A percentile compares a stretch with the other conserved stretches of the same genome.
phyloP scores from a whole-genome alignment of 2,888 invertebrate species.

The Onchidella celtica region DNA sequence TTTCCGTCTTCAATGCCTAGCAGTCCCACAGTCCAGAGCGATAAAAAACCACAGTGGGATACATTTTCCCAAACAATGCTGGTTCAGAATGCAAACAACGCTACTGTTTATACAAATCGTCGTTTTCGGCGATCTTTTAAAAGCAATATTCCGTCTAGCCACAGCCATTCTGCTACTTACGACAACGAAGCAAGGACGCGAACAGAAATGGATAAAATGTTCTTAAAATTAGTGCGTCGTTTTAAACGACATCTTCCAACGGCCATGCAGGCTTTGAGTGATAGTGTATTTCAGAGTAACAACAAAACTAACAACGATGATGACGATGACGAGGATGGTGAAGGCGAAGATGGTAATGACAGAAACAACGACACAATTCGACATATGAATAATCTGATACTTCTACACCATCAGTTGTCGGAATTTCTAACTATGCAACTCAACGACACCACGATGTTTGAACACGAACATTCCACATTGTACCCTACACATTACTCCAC shows the following conservation, averaged over 20 bases:
- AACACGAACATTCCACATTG: neutral
- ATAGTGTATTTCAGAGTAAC: neutral
- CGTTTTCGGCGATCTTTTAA: constrained; percentile 2
- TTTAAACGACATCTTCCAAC: neutral
- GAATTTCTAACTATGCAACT: constrained; percentile 39
- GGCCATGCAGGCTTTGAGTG: neutral
- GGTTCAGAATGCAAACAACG: neutral
- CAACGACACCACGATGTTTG: neutral
- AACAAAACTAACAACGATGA: neutral
- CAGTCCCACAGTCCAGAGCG: neutral
- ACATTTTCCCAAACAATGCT: neutral
- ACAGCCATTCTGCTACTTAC: neutral
- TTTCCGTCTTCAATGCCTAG: neutral
- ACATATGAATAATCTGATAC: neutral
- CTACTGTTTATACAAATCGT: neutral
- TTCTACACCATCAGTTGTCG: neutral
- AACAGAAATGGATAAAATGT: neutral
- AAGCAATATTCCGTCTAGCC: neutral
- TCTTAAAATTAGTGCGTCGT: constrained; percentile 1
- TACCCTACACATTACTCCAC: neutral
- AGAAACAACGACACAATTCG: neutral
- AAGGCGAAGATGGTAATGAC: neutral
- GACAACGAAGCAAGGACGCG: constrained; percentile 12
- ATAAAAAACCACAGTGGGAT: neutral
- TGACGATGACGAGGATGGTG: neutral